phyloP scores from a whole-genome alignment of 2,888 invertebrate species.

The Priocnemis perturbator region DNA sequence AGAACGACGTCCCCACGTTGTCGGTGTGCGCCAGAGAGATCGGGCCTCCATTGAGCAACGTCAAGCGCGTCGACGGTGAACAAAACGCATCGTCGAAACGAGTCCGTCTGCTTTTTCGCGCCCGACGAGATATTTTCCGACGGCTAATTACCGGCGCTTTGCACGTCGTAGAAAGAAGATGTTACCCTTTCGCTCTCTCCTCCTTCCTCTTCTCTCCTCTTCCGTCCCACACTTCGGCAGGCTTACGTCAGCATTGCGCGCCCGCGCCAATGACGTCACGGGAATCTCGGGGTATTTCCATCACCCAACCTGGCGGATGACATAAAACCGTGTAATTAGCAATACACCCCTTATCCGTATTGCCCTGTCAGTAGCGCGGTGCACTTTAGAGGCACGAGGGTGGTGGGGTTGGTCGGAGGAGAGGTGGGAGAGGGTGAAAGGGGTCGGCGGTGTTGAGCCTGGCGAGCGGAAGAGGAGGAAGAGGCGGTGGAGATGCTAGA shows the following conservation, averaged over 20 bases:
- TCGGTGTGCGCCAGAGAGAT: too few relatives aligned
- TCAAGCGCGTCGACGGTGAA: not conserved
- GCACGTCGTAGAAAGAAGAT: not conserved
- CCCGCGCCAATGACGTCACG: constrained; percentile 53
- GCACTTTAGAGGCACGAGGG: constrained; percentile 62
- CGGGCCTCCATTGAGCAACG: too few relatives aligned
- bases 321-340: constrained; percentile 74
- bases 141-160: constrained; percentile 6
- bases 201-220: not conserved
- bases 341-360: constrained; percentile 71
- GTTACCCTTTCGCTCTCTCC: constrained; percentile 1
- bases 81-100: not conserved
- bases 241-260: constrained; percentile 13
- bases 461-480: constrained; percentile 19
- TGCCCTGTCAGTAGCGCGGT: constrained; percentile 66
- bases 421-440: constrained; percentile 7
- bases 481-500: not conserved
- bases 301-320: constrained; percentile 47
- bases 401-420: constrained; percentile 12
- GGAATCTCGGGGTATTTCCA: constrained; percentile 49
- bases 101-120: too few relatives aligned
- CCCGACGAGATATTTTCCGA: too few relatives aligned
- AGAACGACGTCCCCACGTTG: too few relatives aligned
- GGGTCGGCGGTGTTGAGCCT: not conserved
- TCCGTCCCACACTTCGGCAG: constrained; percentile 18